A percentile compares a stretch with the other conserved stretches of the same genome.
Evolutionary conservation across 2,888 invertebrate species (phyloP).

Genomic region (Bombylius discolor): DNA sequence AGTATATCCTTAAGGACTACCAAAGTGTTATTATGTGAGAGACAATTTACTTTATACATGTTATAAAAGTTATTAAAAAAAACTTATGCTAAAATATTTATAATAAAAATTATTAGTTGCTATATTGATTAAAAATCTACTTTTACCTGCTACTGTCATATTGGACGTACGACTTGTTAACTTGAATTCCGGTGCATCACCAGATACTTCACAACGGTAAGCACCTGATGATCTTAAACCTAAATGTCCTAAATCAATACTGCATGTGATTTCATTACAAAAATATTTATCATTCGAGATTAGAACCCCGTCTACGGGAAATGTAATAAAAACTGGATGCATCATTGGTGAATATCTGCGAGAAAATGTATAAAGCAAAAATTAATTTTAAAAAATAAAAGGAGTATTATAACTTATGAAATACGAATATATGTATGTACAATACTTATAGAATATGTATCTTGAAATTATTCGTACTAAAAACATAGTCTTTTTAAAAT

Average conservation of each 20-base stretch:
- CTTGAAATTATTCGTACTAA: too few species aligned
- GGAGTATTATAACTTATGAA: too few species aligned
- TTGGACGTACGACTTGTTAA: conserved; percentile 41
- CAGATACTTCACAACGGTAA: conserved; percentile 48
- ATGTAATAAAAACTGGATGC: conserved; percentile 27
- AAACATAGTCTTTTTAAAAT: too few species aligned
- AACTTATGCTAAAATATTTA: too few species aligned
- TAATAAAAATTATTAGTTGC: too few species aligned
- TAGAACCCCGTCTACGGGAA: conserved; percentile 27
- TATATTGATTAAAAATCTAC: background rate
- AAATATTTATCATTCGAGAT: conserved; percentile 25
- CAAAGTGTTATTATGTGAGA: too few species aligned
- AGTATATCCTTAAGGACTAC: too few species aligned
- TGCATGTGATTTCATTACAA: conserved; percentile 31
- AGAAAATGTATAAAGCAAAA: background rate
- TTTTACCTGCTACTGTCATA: conserved; percentile 45
- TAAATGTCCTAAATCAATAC: conserved; percentile 28
- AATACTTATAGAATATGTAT: too few species aligned
- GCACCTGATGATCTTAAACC: conserved; percentile 36
- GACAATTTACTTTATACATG: too few species aligned
- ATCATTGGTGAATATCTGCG: conserved; percentile 30
- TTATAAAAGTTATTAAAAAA: too few species aligned
- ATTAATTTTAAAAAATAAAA: too few species aligned
- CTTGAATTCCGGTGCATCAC: conserved; percentile 45
- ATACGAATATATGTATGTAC: too few species aligned